These are phyloP conservation scores for Hyles vespertilio DNA, from an alignment of 1,140 invertebrate genomes.

Conservation along the genomic window DNA sequence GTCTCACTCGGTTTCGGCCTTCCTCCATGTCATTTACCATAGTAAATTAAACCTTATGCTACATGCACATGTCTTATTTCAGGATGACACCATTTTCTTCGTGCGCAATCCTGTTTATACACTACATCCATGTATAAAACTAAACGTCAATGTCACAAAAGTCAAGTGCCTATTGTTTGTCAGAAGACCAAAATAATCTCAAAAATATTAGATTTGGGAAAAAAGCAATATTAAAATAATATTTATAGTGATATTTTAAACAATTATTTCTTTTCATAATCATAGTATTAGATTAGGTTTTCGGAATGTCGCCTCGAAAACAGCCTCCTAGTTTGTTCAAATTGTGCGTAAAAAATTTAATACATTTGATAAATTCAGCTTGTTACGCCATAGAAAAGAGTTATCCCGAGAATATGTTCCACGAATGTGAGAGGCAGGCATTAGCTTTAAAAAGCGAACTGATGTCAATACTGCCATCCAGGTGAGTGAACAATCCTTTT, in stretches of 20 bases:
- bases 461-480: slow-evolving; percentile 57
- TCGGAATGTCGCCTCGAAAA: slow-evolving; percentile 63
- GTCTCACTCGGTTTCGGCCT: no score
- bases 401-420: slow-evolving; percentile 52
- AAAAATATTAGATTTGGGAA: no score
- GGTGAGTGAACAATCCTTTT: slow-evolving; percentile 34
- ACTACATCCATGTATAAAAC: no score
- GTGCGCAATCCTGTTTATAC: no score
- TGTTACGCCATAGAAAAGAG: slow-evolving; percentile 64
- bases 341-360: slow-evolving; percentile 57
- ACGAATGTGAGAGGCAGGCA: slow-evolving; percentile 50
- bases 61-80: no score
- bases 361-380: slow-evolving; percentile 63
- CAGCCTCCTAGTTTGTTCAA: slow-evolving; percentile 63
- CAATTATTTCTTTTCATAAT: slow-evolving; percentile 15
- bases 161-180: no score
- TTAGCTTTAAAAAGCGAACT: slow-evolving; percentile 51
- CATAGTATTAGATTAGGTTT: slow-evolving; percentile 12
- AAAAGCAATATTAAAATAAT: no score
- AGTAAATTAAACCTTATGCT: no score
- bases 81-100: no score
- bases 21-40: no score
- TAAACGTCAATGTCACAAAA: no score
- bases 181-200: no score
- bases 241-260: neutral